Evolutionary conservation across 2,113 vertebrate species (phyloP).

Genomic region (Prionailurus viverrinus): DNA sequence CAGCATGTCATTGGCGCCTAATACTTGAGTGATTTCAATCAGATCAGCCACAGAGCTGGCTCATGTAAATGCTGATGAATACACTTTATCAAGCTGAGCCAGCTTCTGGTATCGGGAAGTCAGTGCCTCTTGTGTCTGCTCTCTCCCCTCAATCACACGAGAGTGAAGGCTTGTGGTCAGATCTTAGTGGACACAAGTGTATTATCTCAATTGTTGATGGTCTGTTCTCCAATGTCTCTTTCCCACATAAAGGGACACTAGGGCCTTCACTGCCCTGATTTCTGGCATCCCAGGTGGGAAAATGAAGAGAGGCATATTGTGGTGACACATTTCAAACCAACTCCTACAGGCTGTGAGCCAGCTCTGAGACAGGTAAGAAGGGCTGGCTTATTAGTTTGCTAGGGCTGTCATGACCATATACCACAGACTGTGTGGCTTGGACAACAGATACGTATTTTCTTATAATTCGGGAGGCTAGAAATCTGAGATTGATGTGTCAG

Average conservation of each 20-base stretch:
- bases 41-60: neutral
- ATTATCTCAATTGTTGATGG: neutral
- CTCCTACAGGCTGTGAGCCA: neutral
- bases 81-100: neutral
- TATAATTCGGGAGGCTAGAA: neutral
- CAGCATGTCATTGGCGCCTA: neutral
- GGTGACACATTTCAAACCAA: neutral
- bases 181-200: neutral
- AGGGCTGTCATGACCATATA: neutral
- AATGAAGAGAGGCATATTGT: neutral
- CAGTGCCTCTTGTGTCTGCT: fast-evolving
- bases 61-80: neutral
- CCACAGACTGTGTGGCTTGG: neutral
- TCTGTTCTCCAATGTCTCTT: neutral
- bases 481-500: neutral
- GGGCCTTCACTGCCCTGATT: neutral
- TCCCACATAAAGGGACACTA: neutral
- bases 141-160: neutral
- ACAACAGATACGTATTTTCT: neutral
- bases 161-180: too few species aligned
- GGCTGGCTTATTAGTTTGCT: neutral
- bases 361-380: neutral
- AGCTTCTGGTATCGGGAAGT: neutral
- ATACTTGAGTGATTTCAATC: neutral
- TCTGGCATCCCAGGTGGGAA: neutral